phyloP scores from a whole-genome alignment of 2,113 vertebrate genomes.

The Polyodon spathula region DNA sequence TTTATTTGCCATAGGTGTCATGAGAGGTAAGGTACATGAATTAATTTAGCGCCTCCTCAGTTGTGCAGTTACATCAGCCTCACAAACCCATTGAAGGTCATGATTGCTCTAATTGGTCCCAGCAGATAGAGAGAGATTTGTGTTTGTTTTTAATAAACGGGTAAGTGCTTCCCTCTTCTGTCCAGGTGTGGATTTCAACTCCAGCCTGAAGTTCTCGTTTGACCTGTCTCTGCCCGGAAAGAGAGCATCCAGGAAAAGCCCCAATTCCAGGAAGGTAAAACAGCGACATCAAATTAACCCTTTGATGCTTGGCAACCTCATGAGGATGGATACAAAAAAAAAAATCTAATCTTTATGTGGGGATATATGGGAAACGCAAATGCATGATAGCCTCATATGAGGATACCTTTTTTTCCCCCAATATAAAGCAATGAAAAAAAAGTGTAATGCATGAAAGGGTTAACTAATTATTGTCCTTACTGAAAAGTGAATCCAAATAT shows the following conservation, averaged over 20 bases:
- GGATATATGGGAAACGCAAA: too few species aligned
- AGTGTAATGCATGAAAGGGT: too few species aligned
- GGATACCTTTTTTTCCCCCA: too few species aligned
- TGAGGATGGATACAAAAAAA: too few species aligned
- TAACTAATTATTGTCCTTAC: too few species aligned
- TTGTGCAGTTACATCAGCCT: background rate
- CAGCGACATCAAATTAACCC: slow-evolving; percentile 5
- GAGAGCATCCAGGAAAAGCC: slow-evolving; percentile 71
- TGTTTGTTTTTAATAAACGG: too few species aligned
- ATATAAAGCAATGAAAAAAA: too few species aligned
- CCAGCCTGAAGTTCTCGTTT: slow-evolving; percentile 78
- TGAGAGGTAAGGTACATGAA: background rate
- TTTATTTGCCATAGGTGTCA: background rate
- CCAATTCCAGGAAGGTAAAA: slow-evolving; percentile 74
- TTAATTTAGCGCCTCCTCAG: background rate
- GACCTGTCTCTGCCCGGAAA: slow-evolving; percentile 78
- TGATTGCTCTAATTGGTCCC: background rate
- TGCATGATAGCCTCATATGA: too few species aligned
- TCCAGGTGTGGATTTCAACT: slow-evolving; percentile 76
- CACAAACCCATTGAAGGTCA: background rate
- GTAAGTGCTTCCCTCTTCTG: too few species aligned
- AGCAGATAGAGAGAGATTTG: too few species aligned
- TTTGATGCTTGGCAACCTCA: background rate
- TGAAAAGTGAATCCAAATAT: too few species aligned
- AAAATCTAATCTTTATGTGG: too few species aligned